Evolutionary conservation across 2,888 invertebrate species (phyloP), one percentile per base, ranked within the genome.

Genomic region (Diplazon laetatorius): DNA sequence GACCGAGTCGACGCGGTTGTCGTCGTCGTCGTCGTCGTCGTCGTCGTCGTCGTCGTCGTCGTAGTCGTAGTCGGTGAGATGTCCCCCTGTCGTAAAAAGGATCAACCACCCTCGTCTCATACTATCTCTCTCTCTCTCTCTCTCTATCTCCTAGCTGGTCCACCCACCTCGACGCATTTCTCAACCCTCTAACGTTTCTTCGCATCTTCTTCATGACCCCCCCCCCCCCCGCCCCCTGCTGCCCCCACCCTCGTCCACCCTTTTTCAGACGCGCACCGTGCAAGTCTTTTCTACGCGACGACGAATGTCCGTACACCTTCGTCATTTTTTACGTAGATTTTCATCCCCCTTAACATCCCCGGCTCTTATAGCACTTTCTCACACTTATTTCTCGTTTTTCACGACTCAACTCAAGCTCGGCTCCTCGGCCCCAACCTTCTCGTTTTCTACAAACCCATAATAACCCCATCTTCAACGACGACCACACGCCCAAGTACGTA

Each of bases 71-170:
- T 63, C 71, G 60, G 70, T 66, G 78, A 80, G 82, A 77, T 82
- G 52, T 83, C 81, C 82, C 80, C 82, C 80, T 80, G 79, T 81
- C 80, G 79, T 81, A 80, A 84, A 85, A 82, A 83, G 80, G 76
- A 85, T 80, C 82, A 78, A 72, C 75, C 79, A 73, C 78, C 69
- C 65, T 48, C 48, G 30, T 71, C 55, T 14, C 59, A 46, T 63
- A 10, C 22, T 55, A 57, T 9, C 35, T 25, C 42, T 55, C 59
- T 16, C 74, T 60, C 62, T 63, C 50, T 63, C 73, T 16, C 8
- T 42, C n/a, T n/a, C n/a, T n/a, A n/a, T n/a, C n/a, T n/a, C n/a
- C n/a, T n/a, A n/a, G n/a, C n/a, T n/a, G 10, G 8, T 60, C 80
- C 66, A 60, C 63, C 63, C 55, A 35, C 25, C 68, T 30, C 18